phyloP scores from a whole-genome alignment of 2,888 invertebrate genomes.

The Andrena hattorfiana region DNA sequence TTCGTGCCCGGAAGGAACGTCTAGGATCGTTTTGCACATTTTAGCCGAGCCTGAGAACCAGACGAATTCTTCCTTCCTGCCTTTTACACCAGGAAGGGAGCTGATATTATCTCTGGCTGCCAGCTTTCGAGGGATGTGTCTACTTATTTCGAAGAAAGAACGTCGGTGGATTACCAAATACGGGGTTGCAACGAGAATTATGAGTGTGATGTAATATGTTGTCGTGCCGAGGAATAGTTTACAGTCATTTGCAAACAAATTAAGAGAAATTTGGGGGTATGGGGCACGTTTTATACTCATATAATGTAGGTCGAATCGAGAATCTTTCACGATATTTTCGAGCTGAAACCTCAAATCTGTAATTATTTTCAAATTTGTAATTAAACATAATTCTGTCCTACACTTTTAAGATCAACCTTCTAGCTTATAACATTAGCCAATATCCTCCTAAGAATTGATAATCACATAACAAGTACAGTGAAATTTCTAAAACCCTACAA shows the following conservation, averaged over 20 bases:
- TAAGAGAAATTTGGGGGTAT: no score
- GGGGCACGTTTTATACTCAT: no score
- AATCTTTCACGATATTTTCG: no score
- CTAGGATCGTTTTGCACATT: constrained; percentile 76
- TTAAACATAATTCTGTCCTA: no score
- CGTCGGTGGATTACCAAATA: neutral
- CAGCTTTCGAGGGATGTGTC: constrained; percentile 28
- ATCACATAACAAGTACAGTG: no score
- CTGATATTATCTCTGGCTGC: constrained; percentile 56
- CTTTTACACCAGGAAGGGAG: constrained; percentile 49
- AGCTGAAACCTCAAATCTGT: no score
- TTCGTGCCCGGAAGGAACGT: constrained; percentile 76
- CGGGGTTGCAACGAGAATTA: neutral
- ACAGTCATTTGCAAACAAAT: neutral
- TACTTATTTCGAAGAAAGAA: constrained; percentile 15
- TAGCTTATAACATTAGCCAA: no score
- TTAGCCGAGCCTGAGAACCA: constrained; percentile 70
- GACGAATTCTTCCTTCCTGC: constrained; percentile 54
- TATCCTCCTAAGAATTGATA: no score
- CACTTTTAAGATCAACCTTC: no score
- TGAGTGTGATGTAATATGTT: constrained; percentile 25
- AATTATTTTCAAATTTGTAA: no score
- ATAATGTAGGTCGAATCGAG: no score
- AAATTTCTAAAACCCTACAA: no score
- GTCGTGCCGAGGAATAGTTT: neutral